phyloP scores from a whole-genome alignment of 2,888 invertebrate species.

The Penaeus monodon region DNA sequence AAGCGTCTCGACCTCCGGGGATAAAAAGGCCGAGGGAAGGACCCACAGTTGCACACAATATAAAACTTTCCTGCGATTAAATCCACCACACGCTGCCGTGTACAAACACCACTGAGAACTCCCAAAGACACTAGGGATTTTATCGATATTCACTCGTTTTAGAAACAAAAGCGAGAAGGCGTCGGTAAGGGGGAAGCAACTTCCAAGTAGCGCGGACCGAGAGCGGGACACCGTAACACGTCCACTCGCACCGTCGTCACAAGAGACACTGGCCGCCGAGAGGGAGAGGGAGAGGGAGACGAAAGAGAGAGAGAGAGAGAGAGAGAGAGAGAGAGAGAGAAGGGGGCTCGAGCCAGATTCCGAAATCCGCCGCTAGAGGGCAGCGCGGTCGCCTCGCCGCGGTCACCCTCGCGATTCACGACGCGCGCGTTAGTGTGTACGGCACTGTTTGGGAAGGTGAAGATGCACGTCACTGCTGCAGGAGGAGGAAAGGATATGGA shows the following conservation, averaged over 20 bases:
- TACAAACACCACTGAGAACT: neutral
- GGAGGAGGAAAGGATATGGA: too few relatives aligned
- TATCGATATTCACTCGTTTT: neutral
- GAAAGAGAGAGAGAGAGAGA: too few relatives aligned
- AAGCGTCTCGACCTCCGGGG: too few relatives aligned
- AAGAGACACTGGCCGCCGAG: slow-evolving; percentile 28
- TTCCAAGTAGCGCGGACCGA: slow-evolving; percentile 5
- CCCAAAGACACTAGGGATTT: neutral
- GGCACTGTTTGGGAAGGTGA: too few relatives aligned
- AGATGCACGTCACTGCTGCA: too few relatives aligned
- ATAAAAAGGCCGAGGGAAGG: too few relatives aligned
- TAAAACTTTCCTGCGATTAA: neutral
- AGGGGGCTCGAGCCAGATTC: slow-evolving; percentile 2
- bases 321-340: neutral
- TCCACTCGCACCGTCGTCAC: slow-evolving; percentile 41
- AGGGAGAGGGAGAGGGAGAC: too few relatives aligned
- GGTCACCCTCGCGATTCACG: neutral
- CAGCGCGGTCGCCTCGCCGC: slow-evolving; percentile 14
- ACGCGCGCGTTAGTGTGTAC: neutral
- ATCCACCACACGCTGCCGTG: slow-evolving; percentile 1
- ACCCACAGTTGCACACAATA: slow-evolving; percentile 14
- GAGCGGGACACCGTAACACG: slow-evolving; percentile 7
- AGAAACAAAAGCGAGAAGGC: neutral
- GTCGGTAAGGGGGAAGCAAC: neutral
- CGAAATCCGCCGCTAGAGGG: slow-evolving; percentile 20